Conservation (phyloP, 2,797 vertebrate genomes). For the Ctenopoma multispine region DNA sequence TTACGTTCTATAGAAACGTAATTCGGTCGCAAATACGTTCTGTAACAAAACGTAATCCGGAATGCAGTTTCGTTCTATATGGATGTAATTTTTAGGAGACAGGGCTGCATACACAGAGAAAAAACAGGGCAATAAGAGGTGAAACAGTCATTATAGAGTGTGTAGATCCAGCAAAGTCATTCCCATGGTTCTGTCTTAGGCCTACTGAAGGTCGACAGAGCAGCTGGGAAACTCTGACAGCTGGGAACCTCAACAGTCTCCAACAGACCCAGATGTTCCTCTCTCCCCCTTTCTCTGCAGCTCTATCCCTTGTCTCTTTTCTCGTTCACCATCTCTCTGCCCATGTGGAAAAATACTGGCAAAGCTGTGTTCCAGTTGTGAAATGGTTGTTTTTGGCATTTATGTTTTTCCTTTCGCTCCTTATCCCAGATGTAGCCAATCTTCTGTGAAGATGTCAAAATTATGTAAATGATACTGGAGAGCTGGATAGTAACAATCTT, state of each 20-base stretch:
- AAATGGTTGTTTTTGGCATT: conserved; percentile 72
- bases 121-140: conserved; percentile 25
- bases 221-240: conserved; percentile 80
- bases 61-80: too few relatives aligned
- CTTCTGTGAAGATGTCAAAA: conserved; percentile 66
- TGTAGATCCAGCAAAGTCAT: conserved; percentile 37
- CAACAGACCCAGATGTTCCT: conserved; percentile 79
- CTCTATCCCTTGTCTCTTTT: conserved; percentile 31
- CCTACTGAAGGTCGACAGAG: conserved; percentile 59
- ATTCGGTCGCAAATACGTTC: too few relatives aligned
- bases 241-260: conserved; percentile 76
- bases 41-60: too few relatives aligned
- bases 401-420: conserved; percentile 32
- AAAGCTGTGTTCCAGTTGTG: conserved; percentile 60
- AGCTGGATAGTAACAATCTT: conserved; percentile 17
- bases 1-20: too few relatives aligned
- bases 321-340: conserved; percentile 43
- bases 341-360: conserved; percentile 50
- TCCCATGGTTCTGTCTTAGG: conserved; percentile 69
- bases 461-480: conserved; percentile 58
- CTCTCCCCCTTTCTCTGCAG: conserved; percentile 22
- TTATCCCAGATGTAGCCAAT: conserved; percentile 65
- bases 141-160: conserved; percentile 30
- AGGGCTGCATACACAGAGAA: too few relatives aligned
- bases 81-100: too few relatives aligned